Evolutionary conservation across 2,797 vertebrate species (phyloP), one percentile per base, ranked within the genome.

Genomic region (Myripristis murdjan): DNA sequence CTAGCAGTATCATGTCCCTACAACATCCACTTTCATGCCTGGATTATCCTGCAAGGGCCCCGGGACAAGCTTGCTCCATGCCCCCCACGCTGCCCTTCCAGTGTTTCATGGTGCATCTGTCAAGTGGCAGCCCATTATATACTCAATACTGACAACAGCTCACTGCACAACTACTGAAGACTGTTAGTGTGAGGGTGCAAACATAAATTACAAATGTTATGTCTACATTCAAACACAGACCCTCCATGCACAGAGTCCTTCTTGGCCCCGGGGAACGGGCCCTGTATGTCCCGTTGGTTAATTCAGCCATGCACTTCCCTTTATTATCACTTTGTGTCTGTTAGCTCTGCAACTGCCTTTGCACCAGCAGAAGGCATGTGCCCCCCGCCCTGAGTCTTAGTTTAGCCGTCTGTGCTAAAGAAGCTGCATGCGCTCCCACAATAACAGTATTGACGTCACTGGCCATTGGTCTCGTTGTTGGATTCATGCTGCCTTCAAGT

Each of bases 361-460:
- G 63, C 46, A 70, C 33, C 76, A 77, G 60, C 68, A 81, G 75
- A 52, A 87, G 79, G 43, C 66, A 75, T 83, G 69, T 74, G 64
- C 37, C 81, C 79, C 80, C 67, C 57, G 15, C 82, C 72, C 70
- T 41, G 54, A 1, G 56, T 83, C 81, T 76, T 31, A 68, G 70
- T 78, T 83, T 84, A 86, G 71, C 68, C 28, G 74, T 69, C 73
- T 83, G 84, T 74, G 77, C 72, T 85, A 53, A 82, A 90, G 73
- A 43, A 63, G 84, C 90, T 84, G 90, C 90, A 81, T 62, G 91
- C 78, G 69, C 86, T 85, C 92, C 88, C 89, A 91, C 88, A 94
- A 94, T 93, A 93, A 92, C 89, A 88, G 54, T 77, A 70, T 44
- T 93, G 93, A 95, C 94, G 95, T 95, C 94, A 95, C 84, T 71